Percentiles rank a stretch among this genome's conserved stretches.
These are phyloP conservation scores for Poeciliopsis gracilis DNA, from an alignment of 2,797 vertebrate species.

Conservation along the genomic window DNA sequence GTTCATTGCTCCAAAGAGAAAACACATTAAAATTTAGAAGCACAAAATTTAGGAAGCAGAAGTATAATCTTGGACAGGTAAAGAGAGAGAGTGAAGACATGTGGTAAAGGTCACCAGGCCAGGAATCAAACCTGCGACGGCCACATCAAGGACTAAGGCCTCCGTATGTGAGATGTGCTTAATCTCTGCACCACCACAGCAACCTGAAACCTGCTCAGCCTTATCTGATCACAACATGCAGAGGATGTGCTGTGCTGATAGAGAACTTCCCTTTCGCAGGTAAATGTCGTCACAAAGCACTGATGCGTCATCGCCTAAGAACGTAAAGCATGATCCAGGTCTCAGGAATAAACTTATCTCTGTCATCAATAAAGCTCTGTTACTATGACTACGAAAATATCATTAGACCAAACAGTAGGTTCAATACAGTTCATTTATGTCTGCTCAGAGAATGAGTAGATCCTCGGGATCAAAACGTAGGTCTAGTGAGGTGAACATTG, in stretches of 20 bases:
- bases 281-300: constrained; percentile 6
- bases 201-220: neutral
- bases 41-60: neutral
- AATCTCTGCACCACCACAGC: too few species aligned
- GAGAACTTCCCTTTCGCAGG: neutral
- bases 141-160: too few species aligned
- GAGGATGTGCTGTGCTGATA: constrained; percentile 4
- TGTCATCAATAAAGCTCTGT: constrained; percentile 25
- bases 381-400: constrained; percentile 24
- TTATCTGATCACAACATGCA: constrained; percentile 51
- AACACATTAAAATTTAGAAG: neutral
- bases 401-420: constrained; percentile 47
- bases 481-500: neutral
- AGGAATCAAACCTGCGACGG: too few species aligned
- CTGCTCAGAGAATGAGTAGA: constrained; percentile 1
- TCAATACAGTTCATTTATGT: neutral
- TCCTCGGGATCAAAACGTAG: neutral
- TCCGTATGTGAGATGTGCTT: too few species aligned
- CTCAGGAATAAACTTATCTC: constrained; percentile 25
- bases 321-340: constrained; percentile 26
- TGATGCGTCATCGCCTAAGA: constrained; percentile 38
- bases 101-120: too few species aligned
- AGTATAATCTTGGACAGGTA: neutral
- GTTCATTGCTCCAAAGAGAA: neutral
- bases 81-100: too few species aligned